Evolutionary conservation across 2,888 invertebrate species (phyloP).

Genomic region (Crioceris asparagi): DNA sequence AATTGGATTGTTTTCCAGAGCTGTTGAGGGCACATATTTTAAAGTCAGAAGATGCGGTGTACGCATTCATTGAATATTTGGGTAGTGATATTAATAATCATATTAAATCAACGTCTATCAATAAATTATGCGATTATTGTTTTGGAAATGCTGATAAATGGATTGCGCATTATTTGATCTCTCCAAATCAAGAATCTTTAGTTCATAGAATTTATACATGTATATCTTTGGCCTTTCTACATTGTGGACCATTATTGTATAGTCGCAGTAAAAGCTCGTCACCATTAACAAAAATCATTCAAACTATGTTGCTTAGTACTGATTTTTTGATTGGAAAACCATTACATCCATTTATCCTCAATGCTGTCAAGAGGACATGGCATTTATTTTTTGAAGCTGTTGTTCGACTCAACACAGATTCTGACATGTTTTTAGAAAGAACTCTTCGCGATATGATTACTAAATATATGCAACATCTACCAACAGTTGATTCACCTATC

Average conservation of each 20-base stretch:
- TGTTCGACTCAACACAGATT: slow-evolving; percentile 38
- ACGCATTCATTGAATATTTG: slow-evolving; percentile 28
- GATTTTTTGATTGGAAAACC: slow-evolving; percentile 40
- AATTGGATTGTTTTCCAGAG: slow-evolving; percentile 24
- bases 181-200: slow-evolving; percentile 26
- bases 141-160: slow-evolving; percentile 29
- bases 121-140: slow-evolving; percentile 28
- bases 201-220: slow-evolving; percentile 30
- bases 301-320: slow-evolving; percentile 41
- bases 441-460: slow-evolving; percentile 41
- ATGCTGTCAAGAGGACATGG: slow-evolving; percentile 42
- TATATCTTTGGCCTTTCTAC: slow-evolving; percentile 27
- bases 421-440: slow-evolving; percentile 40
- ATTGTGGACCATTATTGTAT: slow-evolving; percentile 31
- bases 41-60: slow-evolving; percentile 24
- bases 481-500: slow-evolving; percentile 28
- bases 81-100: slow-evolving; percentile 20
- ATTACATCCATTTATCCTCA: slow-evolving; percentile 35
- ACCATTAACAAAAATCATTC: slow-evolving; percentile 42
- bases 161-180: slow-evolving; percentile 23
- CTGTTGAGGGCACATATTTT: slow-evolving; percentile 18
- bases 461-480: slow-evolving; percentile 31
- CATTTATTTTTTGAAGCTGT: slow-evolving; percentile 44
- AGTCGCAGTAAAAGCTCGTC: slow-evolving; percentile 33
- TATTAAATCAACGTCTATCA: slow-evolving; percentile 15